Conservation (phyloP, 2,888 invertebrate genomes). For the Teleiodes luculella region DNA sequence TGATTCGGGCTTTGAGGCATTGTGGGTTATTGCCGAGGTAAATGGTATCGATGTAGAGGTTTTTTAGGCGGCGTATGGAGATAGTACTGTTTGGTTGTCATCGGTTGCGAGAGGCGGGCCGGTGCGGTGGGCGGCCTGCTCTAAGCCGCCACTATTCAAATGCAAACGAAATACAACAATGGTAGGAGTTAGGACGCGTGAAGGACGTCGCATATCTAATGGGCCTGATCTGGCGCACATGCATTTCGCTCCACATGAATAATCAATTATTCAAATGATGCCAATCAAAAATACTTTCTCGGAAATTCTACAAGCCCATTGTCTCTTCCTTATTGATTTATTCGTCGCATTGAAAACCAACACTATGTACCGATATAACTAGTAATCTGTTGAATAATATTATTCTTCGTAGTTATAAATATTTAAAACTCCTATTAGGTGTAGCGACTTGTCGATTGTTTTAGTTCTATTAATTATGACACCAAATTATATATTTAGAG, state of each 20-base stretch:
- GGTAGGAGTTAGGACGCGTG: conserved; percentile 77
- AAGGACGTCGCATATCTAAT: conserved; percentile 76
- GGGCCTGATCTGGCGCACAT: conserved; percentile 66
- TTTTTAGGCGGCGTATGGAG: conserved; percentile 13
- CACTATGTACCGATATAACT: conserved; percentile 56
- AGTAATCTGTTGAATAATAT: conserved; percentile 76
- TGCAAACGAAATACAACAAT: conserved; percentile 73
- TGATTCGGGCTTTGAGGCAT: conserved; percentile 9
- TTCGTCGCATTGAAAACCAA: conserved; percentile 47
- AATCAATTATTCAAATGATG: conserved; percentile 75
- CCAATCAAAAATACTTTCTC: conserved; percentile 65
- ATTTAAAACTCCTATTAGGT: conserved; percentile 77
- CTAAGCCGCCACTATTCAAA: conserved; percentile 67
- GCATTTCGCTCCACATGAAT: conserved; percentile 73
- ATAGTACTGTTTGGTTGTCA: conserved; percentile 36
- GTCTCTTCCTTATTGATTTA: conserved; percentile 39
- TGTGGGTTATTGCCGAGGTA: conserved; percentile 18
- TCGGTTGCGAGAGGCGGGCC: conserved; percentile 52
- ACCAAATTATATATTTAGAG: conserved; percentile 79
- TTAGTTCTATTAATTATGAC: conserved; percentile 76
- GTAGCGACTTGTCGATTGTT: conserved; percentile 73
- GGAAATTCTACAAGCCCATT: conserved; percentile 46
- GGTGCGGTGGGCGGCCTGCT: conserved; percentile 59
- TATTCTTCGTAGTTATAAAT: conserved; percentile 75
- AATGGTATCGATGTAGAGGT: conserved; percentile 14